Percentiles rank a stretch among this genome's conserved stretches.
Evolutionary conservation across 2,797 vertebrate genomes (phyloP).

Genomic region (Sebastes matsubarae): DNA sequence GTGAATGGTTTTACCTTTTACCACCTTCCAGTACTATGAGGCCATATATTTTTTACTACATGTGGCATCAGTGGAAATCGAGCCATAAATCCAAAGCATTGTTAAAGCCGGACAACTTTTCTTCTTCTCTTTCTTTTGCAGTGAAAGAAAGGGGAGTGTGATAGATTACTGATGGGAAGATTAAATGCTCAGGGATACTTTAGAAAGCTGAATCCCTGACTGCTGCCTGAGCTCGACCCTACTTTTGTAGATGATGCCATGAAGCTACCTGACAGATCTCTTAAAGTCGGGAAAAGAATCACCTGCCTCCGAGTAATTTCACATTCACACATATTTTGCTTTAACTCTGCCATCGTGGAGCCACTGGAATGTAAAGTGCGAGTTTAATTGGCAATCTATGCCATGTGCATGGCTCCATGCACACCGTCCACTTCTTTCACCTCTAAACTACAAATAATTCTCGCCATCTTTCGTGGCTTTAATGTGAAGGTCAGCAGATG

Average conservation of each 20-base stretch:
- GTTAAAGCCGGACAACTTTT: constrained; percentile 44
- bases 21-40: constrained; percentile 39
- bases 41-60: constrained; percentile 54
- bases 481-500: constrained; percentile 56
- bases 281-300: background rate
- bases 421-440: constrained; percentile 16
- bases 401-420: background rate
- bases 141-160: constrained; percentile 5
- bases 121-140: constrained; percentile 14
- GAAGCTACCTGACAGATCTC: background rate
- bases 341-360: background rate
- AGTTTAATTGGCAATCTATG: background rate
- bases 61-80: constrained; percentile 53
- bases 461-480: constrained; percentile 21
- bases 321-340: background rate
- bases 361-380: background rate
- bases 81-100: constrained; percentile 54
- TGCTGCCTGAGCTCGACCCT: background rate
- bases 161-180: constrained; percentile 26
- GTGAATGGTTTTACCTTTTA: constrained; percentile 56
- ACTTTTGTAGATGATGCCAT: background rate
- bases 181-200: constrained; percentile 28
- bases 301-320: background rate
- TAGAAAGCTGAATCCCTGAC: background rate
- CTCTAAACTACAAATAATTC: constrained; percentile 29